Evolutionary conservation across 2,113 vertebrate genomes (phyloP), one percentile per base, ranked within the genome.

Genomic region (Tetrao urogallus): DNA sequence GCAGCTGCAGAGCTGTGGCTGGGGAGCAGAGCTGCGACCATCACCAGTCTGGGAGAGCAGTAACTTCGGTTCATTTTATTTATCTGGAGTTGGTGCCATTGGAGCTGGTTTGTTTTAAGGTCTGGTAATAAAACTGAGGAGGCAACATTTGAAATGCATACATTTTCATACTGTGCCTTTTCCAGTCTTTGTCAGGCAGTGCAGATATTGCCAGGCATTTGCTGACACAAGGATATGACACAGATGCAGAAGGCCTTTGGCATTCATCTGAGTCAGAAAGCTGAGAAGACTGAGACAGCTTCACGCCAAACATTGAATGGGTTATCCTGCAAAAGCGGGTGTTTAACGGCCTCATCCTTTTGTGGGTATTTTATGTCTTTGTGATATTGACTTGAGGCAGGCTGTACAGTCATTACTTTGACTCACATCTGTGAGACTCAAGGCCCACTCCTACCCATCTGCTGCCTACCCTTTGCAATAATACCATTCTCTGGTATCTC

Each of bases 1-100:
- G n/a, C 95, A 96, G 89, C 96, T 95, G 96, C 91, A 65, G 80
- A 25, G 38, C 70, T 25, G 72, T 28, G 73, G 42, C 30, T 11
- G 13, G 89, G 89, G 80, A 88, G 8, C 21, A 58, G 54, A 47
- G 48, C 58, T 24, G 71, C 25, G 1, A 8, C 24, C 3, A 0
- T 14, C 83, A 56, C 86, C 45, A 8, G 0, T 10, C 36, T 3
- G 56, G 8, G 17, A 34, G 56, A 52, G 38, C 0, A 0, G 57
- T 13, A 5, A 4, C 82, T 77, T 27, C 0, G 27, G 11, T 9
- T 83, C 3, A 0, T 30, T 52, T 42, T 22, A 3, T 54, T 6
- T 4, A 40, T 28, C 64, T 42, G 72, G 43, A 30, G 58, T 70
- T 74, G 61, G 43, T 82, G 76, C 74, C 66, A 8, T 13, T 3